Base-by-base conservation (phyloP, 2,797 vertebrate genomes). In the Phrynocephalus guinanensis region DNA sequence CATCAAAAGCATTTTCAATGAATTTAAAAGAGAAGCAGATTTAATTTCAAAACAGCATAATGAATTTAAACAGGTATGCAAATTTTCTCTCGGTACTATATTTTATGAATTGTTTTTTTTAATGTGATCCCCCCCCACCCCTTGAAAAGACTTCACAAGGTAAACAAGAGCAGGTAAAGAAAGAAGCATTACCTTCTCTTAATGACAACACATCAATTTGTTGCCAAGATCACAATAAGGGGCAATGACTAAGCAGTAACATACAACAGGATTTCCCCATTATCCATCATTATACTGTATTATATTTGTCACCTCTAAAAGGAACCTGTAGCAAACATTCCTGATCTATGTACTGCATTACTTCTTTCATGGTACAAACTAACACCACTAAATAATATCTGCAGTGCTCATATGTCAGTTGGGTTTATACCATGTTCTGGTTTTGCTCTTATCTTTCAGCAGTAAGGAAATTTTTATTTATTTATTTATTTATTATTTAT, bases 1-100 rank as follows among this genome's bases (percentile, higher is more conserved):
- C 89, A 88, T 81, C 87, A 79, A 66, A 86, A 78, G 20, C 52
- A 11, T 67, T 56, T 86, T 56, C 79, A 80, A 82, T 78, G 90
- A 89, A 86, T 89, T 89, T 88, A 77, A 71, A 85, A 90, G 86
- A 87, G 87, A 86, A 88, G 68, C 52, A 90, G 90, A 50, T 86
- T 89, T 82, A 86, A 91, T 87, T 73, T 87, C 1, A 0, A 88
- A 83, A 84, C 86, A 85, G 60, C 63, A 68, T 56, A 56, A 56
- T 56, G 13, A 56, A 33, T 33, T 33, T 33, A 33, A 44, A 44
- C 38, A 44, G 38, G 38, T 44, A 44, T 44, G 38, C 38, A 44
- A 44, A 4, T 44, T 44, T 44, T 44, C 38, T 38, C 38, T 44
- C 3, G 38, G 5, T 44, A 44, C 38, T 44, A 5, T 44, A 3